Evolutionary conservation across 2,113 vertebrate genomes (phyloP).

Genomic region (Jaculus jaculus): DNA sequence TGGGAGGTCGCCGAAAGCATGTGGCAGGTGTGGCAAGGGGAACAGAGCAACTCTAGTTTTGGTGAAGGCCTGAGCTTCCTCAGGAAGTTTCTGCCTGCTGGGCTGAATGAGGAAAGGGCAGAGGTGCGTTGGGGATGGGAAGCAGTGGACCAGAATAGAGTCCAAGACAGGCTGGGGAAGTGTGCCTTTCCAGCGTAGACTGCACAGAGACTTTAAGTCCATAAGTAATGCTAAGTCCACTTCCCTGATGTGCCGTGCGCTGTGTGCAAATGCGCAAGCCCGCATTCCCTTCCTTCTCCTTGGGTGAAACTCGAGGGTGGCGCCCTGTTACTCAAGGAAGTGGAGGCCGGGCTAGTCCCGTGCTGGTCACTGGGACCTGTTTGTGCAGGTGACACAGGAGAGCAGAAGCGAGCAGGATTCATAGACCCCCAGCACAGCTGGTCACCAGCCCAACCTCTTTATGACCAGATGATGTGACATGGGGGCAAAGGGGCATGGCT

Average conservation of each 20-base stretch:
- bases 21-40: constrained; percentile 33
- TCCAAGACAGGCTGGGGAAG: background rate
- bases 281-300: background rate
- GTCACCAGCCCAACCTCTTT: background rate
- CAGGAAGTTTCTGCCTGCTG: background rate
- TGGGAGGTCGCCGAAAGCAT: constrained; percentile 40
- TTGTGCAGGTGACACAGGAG: background rate
- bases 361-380: background rate
- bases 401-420: background rate
- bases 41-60: background rate
- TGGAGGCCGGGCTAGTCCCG: background rate
- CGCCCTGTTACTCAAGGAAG: background rate
- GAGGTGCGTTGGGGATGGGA: background rate
- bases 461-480: background rate
- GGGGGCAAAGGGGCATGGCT: background rate
- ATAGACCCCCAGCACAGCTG: background rate
- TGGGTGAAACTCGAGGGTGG: background rate
- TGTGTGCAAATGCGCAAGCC: background rate
- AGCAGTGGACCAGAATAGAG: background rate
- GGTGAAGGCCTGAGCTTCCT: background rate
- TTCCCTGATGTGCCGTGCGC: background rate
- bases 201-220: background rate
- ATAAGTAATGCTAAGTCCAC: background rate
- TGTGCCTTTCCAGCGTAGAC: background rate
- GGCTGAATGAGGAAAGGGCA: background rate